phyloP scores from a whole-genome alignment of 2,113 vertebrate genomes.

The Chinchilla lanigera region DNA sequence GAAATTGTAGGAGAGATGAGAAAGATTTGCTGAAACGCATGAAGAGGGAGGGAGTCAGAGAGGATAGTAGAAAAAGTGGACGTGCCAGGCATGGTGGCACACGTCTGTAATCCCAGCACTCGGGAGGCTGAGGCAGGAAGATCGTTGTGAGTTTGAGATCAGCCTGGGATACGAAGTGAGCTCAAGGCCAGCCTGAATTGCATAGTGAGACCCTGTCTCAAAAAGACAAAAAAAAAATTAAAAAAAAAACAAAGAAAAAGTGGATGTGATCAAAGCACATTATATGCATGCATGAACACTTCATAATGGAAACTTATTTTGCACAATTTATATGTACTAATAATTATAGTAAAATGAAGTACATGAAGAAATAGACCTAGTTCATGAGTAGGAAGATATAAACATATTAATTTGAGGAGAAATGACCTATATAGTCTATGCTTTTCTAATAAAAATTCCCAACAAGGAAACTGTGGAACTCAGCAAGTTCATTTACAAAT shows the following conservation, averaged over 20 bases:
- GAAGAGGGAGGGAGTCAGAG: neutral
- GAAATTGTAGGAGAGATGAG: neutral
- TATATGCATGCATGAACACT: neutral
- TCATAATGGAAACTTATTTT: neutral
- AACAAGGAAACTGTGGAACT: neutral
- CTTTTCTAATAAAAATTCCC: slow-evolving; percentile 34
- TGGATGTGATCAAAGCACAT: neutral
- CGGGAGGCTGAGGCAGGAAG: no score
- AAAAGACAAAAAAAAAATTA: no score
- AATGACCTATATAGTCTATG: neutral
- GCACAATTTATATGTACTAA: neutral
- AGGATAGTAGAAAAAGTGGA: neutral
- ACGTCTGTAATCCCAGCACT: no score
- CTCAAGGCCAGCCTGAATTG: no score
- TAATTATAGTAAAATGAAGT: neutral
- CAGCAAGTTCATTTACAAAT: slow-evolving; percentile 51
- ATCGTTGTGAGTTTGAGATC: no score
- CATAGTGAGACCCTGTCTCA: no score
- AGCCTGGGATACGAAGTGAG: no score
- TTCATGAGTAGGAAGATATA: slow-evolving; percentile 21
- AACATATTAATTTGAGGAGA: slow-evolving; percentile 43
- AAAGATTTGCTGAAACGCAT: neutral
- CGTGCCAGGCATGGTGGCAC: no score
- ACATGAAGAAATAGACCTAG: neutral
- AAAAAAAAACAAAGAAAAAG: no score